A percentile compares a stretch with the other conserved stretches of the same genome.
These are phyloP conservation scores for Lutjanus campechanus DNA, from an alignment of 2,797 vertebrate genomes.

Conservation along the genomic window DNA sequence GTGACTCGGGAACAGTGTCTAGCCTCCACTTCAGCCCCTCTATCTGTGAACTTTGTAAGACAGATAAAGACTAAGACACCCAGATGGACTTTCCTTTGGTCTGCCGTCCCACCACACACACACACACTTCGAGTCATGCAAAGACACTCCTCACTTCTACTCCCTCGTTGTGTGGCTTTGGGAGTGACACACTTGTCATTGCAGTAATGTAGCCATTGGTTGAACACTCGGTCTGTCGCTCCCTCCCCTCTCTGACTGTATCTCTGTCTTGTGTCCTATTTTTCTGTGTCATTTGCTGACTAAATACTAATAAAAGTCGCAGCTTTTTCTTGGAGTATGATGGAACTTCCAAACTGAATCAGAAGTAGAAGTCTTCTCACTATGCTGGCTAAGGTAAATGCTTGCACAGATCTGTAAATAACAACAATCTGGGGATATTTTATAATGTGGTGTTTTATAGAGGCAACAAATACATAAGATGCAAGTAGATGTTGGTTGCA, in stretches of 20 bases:
- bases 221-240: slow-evolving; percentile 38
- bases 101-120: slow-evolving; percentile 42
- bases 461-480: not conserved
- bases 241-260: slow-evolving; percentile 57
- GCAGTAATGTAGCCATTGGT: slow-evolving; percentile 73
- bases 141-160: slow-evolving; percentile 57
- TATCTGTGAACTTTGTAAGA: slow-evolving; percentile 93
- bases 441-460: not conserved
- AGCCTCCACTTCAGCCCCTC: slow-evolving; percentile 83
- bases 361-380: slow-evolving; percentile 53
- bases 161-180: slow-evolving; percentile 59
- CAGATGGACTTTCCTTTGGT: slow-evolving; percentile 80
- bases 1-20: slow-evolving; percentile 82
- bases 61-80: slow-evolving; percentile 85
- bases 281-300: slow-evolving; percentile 40
- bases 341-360: slow-evolving; percentile 52
- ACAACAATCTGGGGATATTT: slow-evolving; percentile 12
- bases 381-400: slow-evolving; percentile 84
- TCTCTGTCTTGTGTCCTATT: slow-evolving; percentile 44
- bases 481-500: slow-evolving; percentile 11
- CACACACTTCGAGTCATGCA: slow-evolving; percentile 28
- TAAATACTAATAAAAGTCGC: slow-evolving; percentile 60
- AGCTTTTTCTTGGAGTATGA: slow-evolving; percentile 49
- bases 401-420: slow-evolving; percentile 29
- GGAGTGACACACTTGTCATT: slow-evolving; percentile 83